Evolutionary conservation across 2,797 vertebrate species (phyloP).

Genomic region (Poeciliopsis infans): DNA sequence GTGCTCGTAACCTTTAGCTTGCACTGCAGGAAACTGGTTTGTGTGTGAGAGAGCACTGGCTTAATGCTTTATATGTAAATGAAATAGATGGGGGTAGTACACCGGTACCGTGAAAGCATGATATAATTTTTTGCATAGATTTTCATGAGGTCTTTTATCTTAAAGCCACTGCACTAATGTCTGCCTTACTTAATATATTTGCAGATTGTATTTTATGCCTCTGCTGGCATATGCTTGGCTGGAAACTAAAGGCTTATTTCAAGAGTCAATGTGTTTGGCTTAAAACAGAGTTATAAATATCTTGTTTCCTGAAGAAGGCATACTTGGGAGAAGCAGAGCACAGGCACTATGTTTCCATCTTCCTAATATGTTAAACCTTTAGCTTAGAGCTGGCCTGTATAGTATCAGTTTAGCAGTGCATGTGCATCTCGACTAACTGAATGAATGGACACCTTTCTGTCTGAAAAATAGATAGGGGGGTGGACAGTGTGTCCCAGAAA

Average conservation of each 20-base stretch:
- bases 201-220: not conserved
- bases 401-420: slow-evolving; percentile 29
- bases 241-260: not conserved
- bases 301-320: slow-evolving; percentile 10
- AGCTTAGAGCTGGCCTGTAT: slow-evolving; percentile 12
- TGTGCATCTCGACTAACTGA: slow-evolving; percentile 22
- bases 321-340: not conserved
- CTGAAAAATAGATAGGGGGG: slow-evolving; percentile 35
- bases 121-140: slow-evolving; percentile 30
- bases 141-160: slow-evolving; percentile 28
- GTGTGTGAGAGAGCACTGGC: slow-evolving; percentile 6
- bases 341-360: not conserved
- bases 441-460: slow-evolving; percentile 40
- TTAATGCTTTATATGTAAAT: slow-evolving; percentile 50
- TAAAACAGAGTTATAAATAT: slow-evolving; percentile 18
- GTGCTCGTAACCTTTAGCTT: slow-evolving; percentile 45
- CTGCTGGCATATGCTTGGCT: not conserved
- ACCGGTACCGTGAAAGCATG: slow-evolving; percentile 30
- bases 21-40: slow-evolving; percentile 45
- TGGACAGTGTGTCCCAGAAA: slow-evolving; percentile 26
- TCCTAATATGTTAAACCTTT: slow-evolving; percentile 21
- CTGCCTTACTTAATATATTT: not conserved
- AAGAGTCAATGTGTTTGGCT: slow-evolving; percentile 2
- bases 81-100: slow-evolving; percentile 23
- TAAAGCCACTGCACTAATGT: slow-evolving; percentile 33